Evolutionary conservation across 2,113 vertebrate genomes (phyloP).

Genomic region (Megaceryle maxima): DNA sequence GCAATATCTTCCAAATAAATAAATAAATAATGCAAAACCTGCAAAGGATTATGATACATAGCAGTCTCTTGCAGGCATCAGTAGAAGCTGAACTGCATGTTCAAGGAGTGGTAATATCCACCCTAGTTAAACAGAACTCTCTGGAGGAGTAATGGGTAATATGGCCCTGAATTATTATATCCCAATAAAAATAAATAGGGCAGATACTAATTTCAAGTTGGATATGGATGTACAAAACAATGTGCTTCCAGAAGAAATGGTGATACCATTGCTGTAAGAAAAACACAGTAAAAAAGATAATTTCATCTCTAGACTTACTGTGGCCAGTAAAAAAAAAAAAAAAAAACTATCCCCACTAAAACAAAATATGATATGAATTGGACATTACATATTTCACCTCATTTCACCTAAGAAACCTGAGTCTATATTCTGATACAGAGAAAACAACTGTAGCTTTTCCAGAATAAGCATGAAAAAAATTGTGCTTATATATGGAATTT

Average conservation of each 20-base stretch:
- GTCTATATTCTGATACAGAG: neutral
- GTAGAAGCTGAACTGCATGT: neutral
- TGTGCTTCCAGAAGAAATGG: neutral
- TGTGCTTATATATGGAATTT: neutral
- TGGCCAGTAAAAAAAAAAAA: neutral
- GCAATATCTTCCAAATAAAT: neutral
- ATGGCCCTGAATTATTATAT: neutral
- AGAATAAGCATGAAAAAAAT: neutral
- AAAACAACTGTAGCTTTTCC: neutral
- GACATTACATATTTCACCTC: neutral
- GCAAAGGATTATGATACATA: neutral
- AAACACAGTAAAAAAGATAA: neutral
- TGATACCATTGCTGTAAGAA: neutral
- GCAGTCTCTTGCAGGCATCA: neutral
- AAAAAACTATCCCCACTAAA: neutral
- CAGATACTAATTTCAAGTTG: neutral
- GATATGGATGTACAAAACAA: neutral
- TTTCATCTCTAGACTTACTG: neutral
- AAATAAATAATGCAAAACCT: neutral
- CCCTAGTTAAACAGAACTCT: neutral
- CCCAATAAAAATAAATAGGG: neutral
- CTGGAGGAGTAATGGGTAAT: neutral
- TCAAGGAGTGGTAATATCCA: neutral
- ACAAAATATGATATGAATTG: neutral
- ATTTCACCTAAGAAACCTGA: neutral